phyloP scores from a whole-genome alignment of 2,113 vertebrate genomes.

The Pongo abelii region DNA sequence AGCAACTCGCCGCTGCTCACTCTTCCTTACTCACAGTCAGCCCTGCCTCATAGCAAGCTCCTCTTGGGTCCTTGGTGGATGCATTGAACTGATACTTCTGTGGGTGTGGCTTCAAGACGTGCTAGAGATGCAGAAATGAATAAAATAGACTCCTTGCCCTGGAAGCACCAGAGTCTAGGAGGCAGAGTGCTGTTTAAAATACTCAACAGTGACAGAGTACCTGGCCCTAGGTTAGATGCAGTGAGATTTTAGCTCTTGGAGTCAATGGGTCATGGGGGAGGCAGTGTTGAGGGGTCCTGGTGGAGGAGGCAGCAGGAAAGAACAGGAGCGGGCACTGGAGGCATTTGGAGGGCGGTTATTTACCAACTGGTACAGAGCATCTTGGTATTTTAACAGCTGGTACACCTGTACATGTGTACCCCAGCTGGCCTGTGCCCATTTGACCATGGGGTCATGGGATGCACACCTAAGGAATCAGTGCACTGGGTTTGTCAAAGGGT shows the following conservation, averaged over 20 bases:
- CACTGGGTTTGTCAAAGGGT: background rate
- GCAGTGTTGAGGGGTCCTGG: background rate
- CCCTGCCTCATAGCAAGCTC: background rate
- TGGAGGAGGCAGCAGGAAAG: background rate
- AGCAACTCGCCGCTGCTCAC: background rate
- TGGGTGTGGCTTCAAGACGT: background rate
- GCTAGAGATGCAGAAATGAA: background rate
- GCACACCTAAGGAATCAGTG: background rate
- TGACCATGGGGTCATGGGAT: accelerated
- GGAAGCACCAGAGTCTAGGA: background rate
- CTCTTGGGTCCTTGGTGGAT: background rate
- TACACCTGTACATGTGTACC: accelerated
- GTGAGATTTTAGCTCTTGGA: background rate
- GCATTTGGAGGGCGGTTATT: background rate
- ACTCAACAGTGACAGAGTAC: background rate
- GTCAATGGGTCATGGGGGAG: background rate
- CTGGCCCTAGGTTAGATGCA: background rate
- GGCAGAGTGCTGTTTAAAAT: background rate
- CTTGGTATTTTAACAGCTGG: background rate
- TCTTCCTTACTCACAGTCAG: accelerated
- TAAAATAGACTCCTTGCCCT: background rate
- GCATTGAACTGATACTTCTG: too few relatives aligned
- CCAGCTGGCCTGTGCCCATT: background rate
- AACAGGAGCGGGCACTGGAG: background rate
- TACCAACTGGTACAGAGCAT: background rate